Percentiles rank a stretch among this genome's conserved stretches.
phyloP scores from a whole-genome alignment of 2,113 vertebrate species.

The Meleagris gallopavo region DNA sequence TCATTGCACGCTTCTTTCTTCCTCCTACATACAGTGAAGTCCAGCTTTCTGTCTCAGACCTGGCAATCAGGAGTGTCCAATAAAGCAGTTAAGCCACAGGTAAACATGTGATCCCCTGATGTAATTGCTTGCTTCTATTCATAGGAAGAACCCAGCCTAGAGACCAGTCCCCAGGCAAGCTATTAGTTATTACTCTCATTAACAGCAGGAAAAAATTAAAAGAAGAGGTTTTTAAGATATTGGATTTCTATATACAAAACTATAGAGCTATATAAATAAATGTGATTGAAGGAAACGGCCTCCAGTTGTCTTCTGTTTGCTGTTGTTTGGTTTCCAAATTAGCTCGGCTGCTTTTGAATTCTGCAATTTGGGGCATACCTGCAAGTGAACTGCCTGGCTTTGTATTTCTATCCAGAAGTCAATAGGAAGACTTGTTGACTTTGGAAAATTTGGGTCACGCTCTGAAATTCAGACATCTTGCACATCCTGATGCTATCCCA shows the following conservation, averaged over 20 bases:
- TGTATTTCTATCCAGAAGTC: neutral
- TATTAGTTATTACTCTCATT: slow-evolving; percentile 5
- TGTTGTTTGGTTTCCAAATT: neutral
- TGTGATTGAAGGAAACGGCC: fast-evolving
- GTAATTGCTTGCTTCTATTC: slow-evolving; percentile 41
- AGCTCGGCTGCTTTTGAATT: neutral
- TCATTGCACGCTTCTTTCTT: neutral
- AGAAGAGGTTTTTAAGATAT: neutral
- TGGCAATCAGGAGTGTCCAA: neutral
- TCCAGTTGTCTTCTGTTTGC: neutral
- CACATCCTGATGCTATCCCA: slow-evolving; percentile 10
- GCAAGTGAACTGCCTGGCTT: neutral
- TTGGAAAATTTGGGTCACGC: slow-evolving; percentile 55
- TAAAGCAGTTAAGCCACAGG: slow-evolving; percentile 10
- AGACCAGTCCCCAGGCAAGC: slow-evolving; percentile 24
- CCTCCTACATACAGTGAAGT: neutral
- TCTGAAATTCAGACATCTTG: slow-evolving; percentile 42
- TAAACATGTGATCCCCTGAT: slow-evolving; percentile 54
- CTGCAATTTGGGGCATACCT: neutral
- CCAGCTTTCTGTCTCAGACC: neutral
- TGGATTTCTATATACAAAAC: neutral
- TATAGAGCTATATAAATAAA: neutral
- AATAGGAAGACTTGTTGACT: slow-evolving; percentile 24
- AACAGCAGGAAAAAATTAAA: neutral
- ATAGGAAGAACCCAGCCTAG: slow-evolving; percentile 31